Conservation (phyloP, 2,888 invertebrate genomes). For the Ochropleura plecta region DNA sequence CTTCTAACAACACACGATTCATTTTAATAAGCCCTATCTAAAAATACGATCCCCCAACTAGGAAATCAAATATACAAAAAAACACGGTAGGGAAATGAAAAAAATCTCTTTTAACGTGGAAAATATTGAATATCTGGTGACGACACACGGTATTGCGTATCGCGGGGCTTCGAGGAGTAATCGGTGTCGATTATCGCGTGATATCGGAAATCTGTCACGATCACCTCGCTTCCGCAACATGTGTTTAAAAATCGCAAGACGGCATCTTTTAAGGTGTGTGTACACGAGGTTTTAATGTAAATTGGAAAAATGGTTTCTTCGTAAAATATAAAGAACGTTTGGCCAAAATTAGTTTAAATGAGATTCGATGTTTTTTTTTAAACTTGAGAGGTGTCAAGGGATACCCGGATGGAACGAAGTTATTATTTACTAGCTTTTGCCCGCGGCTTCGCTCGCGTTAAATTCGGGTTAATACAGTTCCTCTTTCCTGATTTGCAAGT, state of each 20-base stretch:
- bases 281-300: constrained; percentile 50
- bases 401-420: too few relatives aligned
- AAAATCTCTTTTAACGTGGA: constrained; percentile 54
- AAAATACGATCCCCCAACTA: constrained; percentile 26
- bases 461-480: too few relatives aligned
- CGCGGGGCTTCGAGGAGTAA: constrained; percentile 85
- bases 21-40: constrained; percentile 22
- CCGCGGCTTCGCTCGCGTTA: too few relatives aligned
- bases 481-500: too few relatives aligned
- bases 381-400: too few relatives aligned
- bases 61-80: constrained; percentile 41
- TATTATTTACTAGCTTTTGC: too few relatives aligned
- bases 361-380: too few relatives aligned
- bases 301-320: background rate
- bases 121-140: constrained; percentile 75
- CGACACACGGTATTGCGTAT: constrained; percentile 73
- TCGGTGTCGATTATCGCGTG: constrained; percentile 85
- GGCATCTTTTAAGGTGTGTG: constrained; percentile 62
- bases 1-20: background rate
- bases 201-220: constrained; percentile 89
- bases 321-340: background rate
- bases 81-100: constrained; percentile 48
- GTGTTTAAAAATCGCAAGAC: constrained; percentile 82
- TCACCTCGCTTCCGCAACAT: constrained; percentile 84
- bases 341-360: too few relatives aligned